Base-by-base conservation (phyloP, 2,797 vertebrate genomes). In the Knipowitschia caucasica region DNA sequence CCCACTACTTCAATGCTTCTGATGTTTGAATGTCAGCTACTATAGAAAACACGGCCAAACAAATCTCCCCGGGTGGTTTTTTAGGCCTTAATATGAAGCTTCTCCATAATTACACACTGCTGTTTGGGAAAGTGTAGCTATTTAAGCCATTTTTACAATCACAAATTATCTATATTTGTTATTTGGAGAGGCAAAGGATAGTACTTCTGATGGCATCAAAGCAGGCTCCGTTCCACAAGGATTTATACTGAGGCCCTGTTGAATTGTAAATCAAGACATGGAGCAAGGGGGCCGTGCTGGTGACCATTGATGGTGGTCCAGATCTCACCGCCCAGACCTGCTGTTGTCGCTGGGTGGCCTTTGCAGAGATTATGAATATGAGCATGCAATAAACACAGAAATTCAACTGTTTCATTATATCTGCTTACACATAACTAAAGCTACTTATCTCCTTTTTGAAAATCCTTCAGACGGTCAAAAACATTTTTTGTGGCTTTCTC, bases 301-400 rank as follows among this genome's bases (percentile, higher is more conserved):
- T 86, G 88, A 86, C 85, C 77, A 60, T 52, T 81, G 83, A 78
- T 56, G 84, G 85, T 85, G 86, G 81, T 88, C 82, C 45, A 29
- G 81, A 78, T 77, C 77, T 77, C 73, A 73, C 74, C 69, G 71
- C 67, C n/a, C 68, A 59, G 69, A 52, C 62, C 65, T 72, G 75
- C 69, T 20, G 35, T 47, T 68, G 43, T 69, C 84, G 75, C 56
- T 89, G 88, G 86, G 89, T 90, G 89, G 86, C 81, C 88, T 36
- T 14, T 36, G 39, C 53, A 68, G 51, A 73, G 43, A 39, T 61
- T 84, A 80, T 78, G 39, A 83, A 69, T 62, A 38, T 46, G 44
- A 40, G 46, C 49, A 31, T 35, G 53, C 57, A 63, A 53, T 69
- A 68, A 78, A 77, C 63, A 75, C 25, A 57, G 36, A 47, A 65